These are phyloP conservation scores for Scytalopus superciliaris DNA, from an alignment of 2,113 vertebrate genomes.

Conservation along the genomic window DNA sequence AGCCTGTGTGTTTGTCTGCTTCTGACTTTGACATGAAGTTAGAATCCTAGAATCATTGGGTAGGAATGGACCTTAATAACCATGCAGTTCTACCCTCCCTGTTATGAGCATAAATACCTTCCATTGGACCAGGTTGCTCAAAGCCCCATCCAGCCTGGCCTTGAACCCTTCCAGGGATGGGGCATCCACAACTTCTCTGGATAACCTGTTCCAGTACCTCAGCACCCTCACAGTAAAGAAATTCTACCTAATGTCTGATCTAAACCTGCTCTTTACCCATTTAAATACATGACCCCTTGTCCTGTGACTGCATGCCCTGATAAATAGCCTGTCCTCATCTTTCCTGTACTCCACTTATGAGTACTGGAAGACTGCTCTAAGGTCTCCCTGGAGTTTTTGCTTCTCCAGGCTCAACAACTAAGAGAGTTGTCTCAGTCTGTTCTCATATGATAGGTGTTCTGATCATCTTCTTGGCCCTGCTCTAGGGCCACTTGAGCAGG, in stretches of 20 bases:
- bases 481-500: too few relatives aligned
- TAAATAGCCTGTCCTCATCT: background rate
- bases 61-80: background rate
- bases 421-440: too few relatives aligned
- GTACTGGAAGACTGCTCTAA: background rate
- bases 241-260: background rate
- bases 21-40: background rate
- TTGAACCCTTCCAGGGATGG: background rate
- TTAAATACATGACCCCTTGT: background rate
- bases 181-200: too few relatives aligned
- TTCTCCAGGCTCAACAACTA: too few relatives aligned
- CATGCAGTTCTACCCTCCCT: accelerated
- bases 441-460: background rate
- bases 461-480: background rate
- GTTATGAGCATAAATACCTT: background rate
- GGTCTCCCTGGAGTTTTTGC: background rate
- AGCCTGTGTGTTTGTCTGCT: background rate
- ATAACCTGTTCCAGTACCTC: background rate
- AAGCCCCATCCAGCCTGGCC: background rate
- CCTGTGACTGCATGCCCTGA: background rate
- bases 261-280: background rate
- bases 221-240: background rate
- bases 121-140: background rate
- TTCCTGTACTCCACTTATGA: background rate
- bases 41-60: background rate